Percentiles rank a stretch among this genome's conserved stretches.
Evolutionary conservation across 2,113 vertebrate species (phyloP).

Genomic region (Ranitomeya variabilis): DNA sequence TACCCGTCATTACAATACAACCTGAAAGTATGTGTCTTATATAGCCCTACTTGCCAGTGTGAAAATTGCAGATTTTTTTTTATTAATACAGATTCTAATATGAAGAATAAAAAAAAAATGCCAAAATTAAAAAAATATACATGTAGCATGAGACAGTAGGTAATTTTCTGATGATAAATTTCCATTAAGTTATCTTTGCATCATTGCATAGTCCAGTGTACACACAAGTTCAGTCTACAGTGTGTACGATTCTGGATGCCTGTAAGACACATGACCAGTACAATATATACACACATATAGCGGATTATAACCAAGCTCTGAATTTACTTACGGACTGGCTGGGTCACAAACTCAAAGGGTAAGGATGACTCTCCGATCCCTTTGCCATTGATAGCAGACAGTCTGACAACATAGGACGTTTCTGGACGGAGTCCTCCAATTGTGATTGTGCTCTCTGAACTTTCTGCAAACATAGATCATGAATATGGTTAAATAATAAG

Average conservation of each 20-base stretch:
- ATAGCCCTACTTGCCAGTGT: too few relatives aligned
- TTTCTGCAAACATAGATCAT: constrained; percentile 63
- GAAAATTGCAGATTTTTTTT: too few relatives aligned
- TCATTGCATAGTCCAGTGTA: background rate
- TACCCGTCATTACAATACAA: too few relatives aligned
- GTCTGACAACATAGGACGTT: constrained; percentile 82
- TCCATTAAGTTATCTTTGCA: background rate
- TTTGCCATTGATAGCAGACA: constrained; percentile 95
- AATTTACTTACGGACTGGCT: constrained; percentile 93
- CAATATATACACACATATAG: background rate
- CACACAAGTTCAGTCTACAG: too few relatives aligned
- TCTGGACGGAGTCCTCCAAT: constrained; percentile 88
- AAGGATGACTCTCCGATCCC: constrained; percentile 87
- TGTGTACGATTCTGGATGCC: background rate
- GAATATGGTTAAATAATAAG: background rate
- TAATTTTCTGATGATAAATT: too few relatives aligned
- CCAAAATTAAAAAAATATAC: too few relatives aligned
- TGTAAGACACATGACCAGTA: background rate
- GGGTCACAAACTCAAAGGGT: constrained; percentile 83
- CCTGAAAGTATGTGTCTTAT: too few relatives aligned
- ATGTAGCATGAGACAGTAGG: too few relatives aligned
- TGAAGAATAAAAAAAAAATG: too few relatives aligned
- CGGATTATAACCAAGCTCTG: background rate
- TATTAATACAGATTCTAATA: too few relatives aligned
- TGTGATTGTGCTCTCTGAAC: constrained; percentile 75